Base-by-base conservation (phyloP, 2,888 invertebrate genomes). In the Cephus nigrinus region DNA sequence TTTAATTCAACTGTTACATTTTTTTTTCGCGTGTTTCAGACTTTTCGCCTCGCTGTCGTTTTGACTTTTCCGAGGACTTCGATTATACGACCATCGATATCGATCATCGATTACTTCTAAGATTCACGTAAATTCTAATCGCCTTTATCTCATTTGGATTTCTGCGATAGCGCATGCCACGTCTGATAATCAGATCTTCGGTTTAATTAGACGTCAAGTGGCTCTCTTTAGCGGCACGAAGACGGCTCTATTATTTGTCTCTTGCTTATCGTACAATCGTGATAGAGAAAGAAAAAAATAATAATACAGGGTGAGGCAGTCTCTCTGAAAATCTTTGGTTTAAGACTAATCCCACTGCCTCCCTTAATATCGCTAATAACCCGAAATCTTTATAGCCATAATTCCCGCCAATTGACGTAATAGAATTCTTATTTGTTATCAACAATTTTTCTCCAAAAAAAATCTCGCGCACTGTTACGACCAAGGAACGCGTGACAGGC, bases 1-100 rank as follows among this genome's bases (percentile, higher is more conserved):
- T 32, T 11, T 74, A 34, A 74, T 73, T 40, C 72, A 36, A 31
- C 40, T 69, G 35, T 36, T 32, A 23, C 68, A 55, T 36, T 76
- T 74, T 72, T 77, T 74, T 76, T 75, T 74, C 11, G 55, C 73
- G 40, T 68, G 30, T 68, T 74, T 40, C 35, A 69, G 68, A 74
- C 76, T 68, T 55, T 78, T 79, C 74, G 34, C 55, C 73, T 74
- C 75, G 76, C 76, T 74, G 12, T 76, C 69, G 12, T 75, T 76
- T 77, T 74, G 32, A 30, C 36, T 31, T 74, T 75, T 32, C 36
- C 69, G 79, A 73, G 78, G 55, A 23, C 55, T 23, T 23, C 9
- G 55, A 55, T 55, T 55, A 55, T 23, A 55, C 55, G 55, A 15
- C 55, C 23, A 9, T 55, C 55, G 55, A 55, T 55, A 55, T 23